Evolutionary conservation across 2,113 vertebrate species (phyloP), one percentile per base, ranked within the genome.

Genomic region (Sapayoa aenigma): DNA sequence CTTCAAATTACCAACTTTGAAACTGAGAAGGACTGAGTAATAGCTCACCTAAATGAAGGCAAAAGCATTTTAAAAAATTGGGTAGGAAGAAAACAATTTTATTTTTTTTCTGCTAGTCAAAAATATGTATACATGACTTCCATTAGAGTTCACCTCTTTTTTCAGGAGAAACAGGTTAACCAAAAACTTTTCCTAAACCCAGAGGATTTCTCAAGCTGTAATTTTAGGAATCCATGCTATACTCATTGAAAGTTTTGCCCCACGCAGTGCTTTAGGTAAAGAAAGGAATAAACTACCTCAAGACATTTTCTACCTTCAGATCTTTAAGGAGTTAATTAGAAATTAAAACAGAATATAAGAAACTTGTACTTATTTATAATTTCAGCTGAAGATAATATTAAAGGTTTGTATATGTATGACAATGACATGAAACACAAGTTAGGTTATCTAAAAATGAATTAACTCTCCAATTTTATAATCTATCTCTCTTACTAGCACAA

Each of bases 401-500:
- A 94, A 92, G 16, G 67, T 86, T 59, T 46, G 19, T 25, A 85
- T 33, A 66, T 35, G 75, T 63, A 59, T 80, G 74, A 92, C 86
- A 44, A 67, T 30, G 31, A 83, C 84, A 90, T 44, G 60, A 97
- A 95, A 90, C 3, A 35, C 23, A 47, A 83, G 39, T 35, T 66
- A 93, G 49, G 52, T 87, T 89, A 82, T 18, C 83, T 56, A 87
- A 90, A 88, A 81, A 65, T 31, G 71, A 94, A 71, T 39, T 49
- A 65, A 78, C 14, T 50, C 33, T 41, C 74, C 69, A 66, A 50
- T 62, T 72, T 93, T n/a, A 71, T 75, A 75, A 49, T 92, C 55
- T 53, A 17, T 89, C 24, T 82, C 94, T 74, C 94, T 69, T 84
- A 41, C 59, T 52, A 76, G 75, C 56, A 90, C 42, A 95, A 84